Evolutionary conservation across 2,888 invertebrate species (phyloP).

Genomic region (Conus canariensis): DNA sequence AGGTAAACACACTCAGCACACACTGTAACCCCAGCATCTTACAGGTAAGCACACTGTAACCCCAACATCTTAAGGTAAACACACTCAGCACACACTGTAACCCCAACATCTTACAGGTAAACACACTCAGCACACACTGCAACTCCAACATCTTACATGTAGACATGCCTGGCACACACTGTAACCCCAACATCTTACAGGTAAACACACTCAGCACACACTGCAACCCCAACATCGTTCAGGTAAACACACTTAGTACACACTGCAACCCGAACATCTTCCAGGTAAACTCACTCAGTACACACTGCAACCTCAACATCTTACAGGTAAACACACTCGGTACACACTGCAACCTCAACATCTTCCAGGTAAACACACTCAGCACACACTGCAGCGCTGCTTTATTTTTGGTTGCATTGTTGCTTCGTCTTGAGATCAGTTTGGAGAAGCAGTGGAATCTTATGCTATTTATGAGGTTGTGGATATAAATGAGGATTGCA

Average conservation of each 20-base stretch:
- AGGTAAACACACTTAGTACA: neutral
- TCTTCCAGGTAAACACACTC: no score
- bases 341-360: no score
- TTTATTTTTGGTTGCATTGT: no score
- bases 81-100: neutral
- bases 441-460: no score
- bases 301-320: no score
- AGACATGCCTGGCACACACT: neutral
- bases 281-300: no score
- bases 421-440: no score
- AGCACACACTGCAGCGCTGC: no score
- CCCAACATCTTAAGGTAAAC: neutral
- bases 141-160: neutral
- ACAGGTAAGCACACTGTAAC: neutral
- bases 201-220: neutral
- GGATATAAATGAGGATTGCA: no score
- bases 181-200: neutral
- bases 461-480: no score
- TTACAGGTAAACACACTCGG: no score
- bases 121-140: neutral
- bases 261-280: no score
- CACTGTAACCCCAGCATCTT: neutral
- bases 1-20: constrained; percentile 56
- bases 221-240: neutral
- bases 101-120: neutral